Conservation (phyloP, 2,113 vertebrate genomes). For the Uropsilus gracilis region DNA sequence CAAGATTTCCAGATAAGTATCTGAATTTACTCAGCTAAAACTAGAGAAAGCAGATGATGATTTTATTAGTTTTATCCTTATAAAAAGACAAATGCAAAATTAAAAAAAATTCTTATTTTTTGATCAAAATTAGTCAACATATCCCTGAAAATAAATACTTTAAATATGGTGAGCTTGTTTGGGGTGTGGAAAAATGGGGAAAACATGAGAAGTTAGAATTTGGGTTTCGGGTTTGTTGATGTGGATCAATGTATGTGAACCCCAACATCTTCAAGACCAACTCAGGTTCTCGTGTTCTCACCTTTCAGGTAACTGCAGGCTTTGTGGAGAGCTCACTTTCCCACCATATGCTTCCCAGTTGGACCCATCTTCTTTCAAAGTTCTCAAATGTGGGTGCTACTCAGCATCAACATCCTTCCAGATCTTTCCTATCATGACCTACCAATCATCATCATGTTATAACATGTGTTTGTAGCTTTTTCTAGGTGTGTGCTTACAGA, state of each 20-base stretch:
- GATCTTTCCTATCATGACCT: background rate
- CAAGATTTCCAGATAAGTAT: background rate
- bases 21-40: background rate
- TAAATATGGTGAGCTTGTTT: background rate
- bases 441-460: background rate
- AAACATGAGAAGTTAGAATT: background rate
- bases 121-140: background rate
- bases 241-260: background rate
- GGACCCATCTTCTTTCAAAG: background rate
- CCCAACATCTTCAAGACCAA: background rate
- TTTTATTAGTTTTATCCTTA: background rate
- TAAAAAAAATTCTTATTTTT: background rate
- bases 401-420: too few relatives aligned
- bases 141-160: background rate
- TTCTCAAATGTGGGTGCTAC: background rate
- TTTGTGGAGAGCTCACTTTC: too few relatives aligned
- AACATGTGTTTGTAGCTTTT: background rate
- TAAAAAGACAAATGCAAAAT: background rate
- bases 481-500: rapidly evolving
- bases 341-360: rapidly evolving
- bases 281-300: background rate
- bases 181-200: background rate
- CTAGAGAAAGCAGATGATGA: background rate
- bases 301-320: background rate
- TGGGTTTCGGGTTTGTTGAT: background rate